Base-by-base conservation (phyloP, 2,888 invertebrate species). In the Drosophila suboccidentalis region DNA sequence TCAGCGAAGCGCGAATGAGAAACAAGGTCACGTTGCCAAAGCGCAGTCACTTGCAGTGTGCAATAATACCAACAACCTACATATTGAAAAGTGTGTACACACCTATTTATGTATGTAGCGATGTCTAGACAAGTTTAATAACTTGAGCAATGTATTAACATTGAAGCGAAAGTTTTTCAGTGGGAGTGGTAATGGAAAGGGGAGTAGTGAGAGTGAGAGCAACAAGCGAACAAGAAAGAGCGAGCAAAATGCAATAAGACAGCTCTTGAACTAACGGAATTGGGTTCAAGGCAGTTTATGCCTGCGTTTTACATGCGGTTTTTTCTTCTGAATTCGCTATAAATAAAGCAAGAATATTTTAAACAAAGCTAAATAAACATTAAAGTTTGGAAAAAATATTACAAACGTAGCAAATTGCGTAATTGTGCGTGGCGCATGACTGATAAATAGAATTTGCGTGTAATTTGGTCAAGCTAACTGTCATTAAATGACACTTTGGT, bases 1-100 rank as follows among this genome's bases (percentile, higher is more conserved):
- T 59, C 58, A 58, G 34, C 61, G 47, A 70, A 71, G 71, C 71
- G 67, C 65, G 54, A 80, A 68, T 39, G 26, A 46, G 64, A 85
- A 85, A 85, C 86, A 85, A 87, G 85, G 85, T 87, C 87, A 87
- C 57, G 64, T 51, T 58, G 74, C 55, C 78, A 84, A 78, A 72
- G 69, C 71, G 57, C 80, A 77, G 58, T 39, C 67, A 53, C 53
- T 53, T 70, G 65, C 75, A 69, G 39, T 58, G 41, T 53, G 54
- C 47, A 70, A 38, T 39, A 66, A 38, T 3, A 60, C 19, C 6
- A 57, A 34, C 44, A 44, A n/a, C 10, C 15, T 13, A 39, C 15
- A 39, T 17, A 10, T 19, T 19, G 22, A 36, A 29, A 13, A 51
- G 64, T 60, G 41, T 44, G 26, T 41, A 41, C 36, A 54, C 29